Base-by-base conservation (phyloP, 2,797 vertebrate genomes). In the Ciconia nigra region DNA sequence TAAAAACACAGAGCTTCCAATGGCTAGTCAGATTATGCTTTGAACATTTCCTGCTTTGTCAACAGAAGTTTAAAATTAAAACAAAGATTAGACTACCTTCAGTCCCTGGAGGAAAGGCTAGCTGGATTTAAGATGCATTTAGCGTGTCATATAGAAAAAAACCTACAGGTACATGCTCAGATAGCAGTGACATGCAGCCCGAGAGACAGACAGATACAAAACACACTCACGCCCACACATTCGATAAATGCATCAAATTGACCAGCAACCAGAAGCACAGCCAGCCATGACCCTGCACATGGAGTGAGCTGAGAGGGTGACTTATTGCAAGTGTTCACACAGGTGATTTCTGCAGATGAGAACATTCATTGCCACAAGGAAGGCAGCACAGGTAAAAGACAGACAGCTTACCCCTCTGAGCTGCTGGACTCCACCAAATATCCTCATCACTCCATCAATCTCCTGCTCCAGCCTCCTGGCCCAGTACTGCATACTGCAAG, bases 401-500 rank as follows among this genome's bases (percentile, higher is more conserved):
- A 33, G 54, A 72, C 41, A 62, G 86, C 99, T 99, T 98, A 99
- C 99, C 98, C 97, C 98, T 98, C 98, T 99, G 98, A 99, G 99
- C 97, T 99, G 99, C 97, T 99, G 99, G 91, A 98, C 98, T 42
- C 99, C 99, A 55, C 99, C 99, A 97, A 99, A 99, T 96, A 99
- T 99, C 94, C 99, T 98, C 98, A 99, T 99, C 94, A 99, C 99
- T 76, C 99, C 99, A 86, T 99, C 99, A 95, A 99, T 98, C 98
- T 99, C 99, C 96, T 99, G 99, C 96, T 99, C 99, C 83, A 99
- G 99, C 94, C 99, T 99, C 84, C 99, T 99, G 35, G 99, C 99
- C 99, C 99, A 99, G 98, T 99, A 99, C 96, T 99, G 99, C 99
- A 99, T 99, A 97, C 99, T 99, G 98, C 52, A 87, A 93, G 95